Evolutionary conservation across 1,140 invertebrate genomes (phyloP).

Genomic region (Phymorhynchus buccinoides): DNA sequence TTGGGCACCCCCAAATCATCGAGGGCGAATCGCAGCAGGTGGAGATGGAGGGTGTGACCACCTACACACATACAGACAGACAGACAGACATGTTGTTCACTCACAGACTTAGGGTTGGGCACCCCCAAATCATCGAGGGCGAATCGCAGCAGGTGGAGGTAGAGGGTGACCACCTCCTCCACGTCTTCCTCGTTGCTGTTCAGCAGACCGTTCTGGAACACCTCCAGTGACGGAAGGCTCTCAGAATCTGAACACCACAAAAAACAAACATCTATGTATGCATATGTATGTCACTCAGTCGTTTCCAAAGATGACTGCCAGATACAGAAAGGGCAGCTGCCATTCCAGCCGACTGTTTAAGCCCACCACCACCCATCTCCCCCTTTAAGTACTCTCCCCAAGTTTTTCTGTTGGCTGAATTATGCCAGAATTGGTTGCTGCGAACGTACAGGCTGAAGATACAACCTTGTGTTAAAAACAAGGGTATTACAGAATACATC

Average conservation of each 20-base stretch:
- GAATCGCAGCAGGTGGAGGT: constrained; percentile 91
- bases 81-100: not conserved
- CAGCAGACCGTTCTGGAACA: constrained; percentile 87
- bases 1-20: not conserved
- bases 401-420: no score
- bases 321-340: no score
- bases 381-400: no score
- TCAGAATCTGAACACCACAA: constrained; percentile 77
- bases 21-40: not conserved
- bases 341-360: no score
- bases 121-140: constrained; percentile 96
- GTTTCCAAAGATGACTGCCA: no score
- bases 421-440: no score
- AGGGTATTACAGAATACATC: no score
- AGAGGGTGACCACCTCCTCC: constrained; percentile 80
- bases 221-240: constrained; percentile 87
- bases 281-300: no score
- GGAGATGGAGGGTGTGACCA: not conserved
- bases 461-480: no score
- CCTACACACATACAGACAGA: not conserved
- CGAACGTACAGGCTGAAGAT: no score
- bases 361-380: no score
- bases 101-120: constrained; percentile 79
- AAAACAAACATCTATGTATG: not conserved
- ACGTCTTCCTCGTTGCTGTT: constrained; percentile 74